These are phyloP conservation scores for Probosciger aterrimus DNA, from an alignment of 2,113 vertebrate species.

Conservation along the genomic window DNA sequence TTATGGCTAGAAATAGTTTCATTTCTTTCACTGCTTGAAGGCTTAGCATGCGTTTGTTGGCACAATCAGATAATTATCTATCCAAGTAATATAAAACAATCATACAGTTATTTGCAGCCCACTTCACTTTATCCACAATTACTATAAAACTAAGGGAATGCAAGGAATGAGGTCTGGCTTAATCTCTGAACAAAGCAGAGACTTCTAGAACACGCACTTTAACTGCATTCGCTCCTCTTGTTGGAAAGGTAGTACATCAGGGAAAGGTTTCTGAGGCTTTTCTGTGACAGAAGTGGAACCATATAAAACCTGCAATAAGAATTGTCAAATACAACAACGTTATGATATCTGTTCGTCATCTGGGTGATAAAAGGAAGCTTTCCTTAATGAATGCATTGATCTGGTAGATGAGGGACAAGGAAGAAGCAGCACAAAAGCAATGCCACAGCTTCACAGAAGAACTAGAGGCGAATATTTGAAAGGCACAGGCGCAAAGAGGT, in stretches of 20 bases:
- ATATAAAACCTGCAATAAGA: not conserved
- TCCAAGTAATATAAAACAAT: constrained; percentile 47
- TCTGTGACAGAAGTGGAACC: not conserved
- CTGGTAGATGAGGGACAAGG: not conserved
- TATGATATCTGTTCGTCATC: not conserved
- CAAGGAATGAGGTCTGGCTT: constrained; percentile 21
- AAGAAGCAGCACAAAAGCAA: not conserved
- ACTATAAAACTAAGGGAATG: constrained; percentile 17
- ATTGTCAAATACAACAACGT: not conserved
- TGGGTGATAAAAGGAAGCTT: not conserved
- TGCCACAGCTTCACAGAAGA: not conserved
- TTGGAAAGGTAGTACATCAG: constrained; percentile 7
- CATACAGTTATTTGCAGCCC: constrained; percentile 27
- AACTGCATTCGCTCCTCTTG: not conserved
- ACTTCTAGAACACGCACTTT: constrained; percentile 6
- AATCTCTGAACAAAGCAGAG: not conserved
- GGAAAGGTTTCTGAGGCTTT: constrained; percentile 5
- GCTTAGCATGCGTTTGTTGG: constrained; percentile 23
- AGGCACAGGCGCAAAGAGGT: not conserved
- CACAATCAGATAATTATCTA: not conserved
- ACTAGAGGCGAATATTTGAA: not conserved
- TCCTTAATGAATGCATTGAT: not conserved
- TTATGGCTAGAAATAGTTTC: not conserved
- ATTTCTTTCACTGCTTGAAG: not conserved
- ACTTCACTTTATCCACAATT: not conserved